Evolutionary conservation across 1,140 invertebrate species (phyloP), one percentile per base, ranked within the genome.

Genomic region (Leptinotarsa undecemlineata): DNA sequence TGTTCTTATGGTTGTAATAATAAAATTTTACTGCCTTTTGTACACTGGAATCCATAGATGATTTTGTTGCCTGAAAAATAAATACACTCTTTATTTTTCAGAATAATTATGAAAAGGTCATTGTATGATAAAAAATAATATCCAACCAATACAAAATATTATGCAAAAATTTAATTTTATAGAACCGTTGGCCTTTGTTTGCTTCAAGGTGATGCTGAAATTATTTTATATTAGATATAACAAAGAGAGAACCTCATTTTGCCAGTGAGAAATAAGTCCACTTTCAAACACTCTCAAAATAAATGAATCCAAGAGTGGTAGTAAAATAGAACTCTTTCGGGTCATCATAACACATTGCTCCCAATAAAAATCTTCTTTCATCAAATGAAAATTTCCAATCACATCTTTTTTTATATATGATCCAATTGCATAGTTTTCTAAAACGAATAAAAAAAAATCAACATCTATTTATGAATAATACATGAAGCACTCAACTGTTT

Each of bases 281-380:
- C 81, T 77, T 78, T 84, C 80, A 48, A 78, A 78, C 20, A 83
- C 74, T 71, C 73, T 75, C 20, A 84, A 73, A 26, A 83, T 78
- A 42, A 84, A 78, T 8, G 64, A 42, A 70, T 84, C 78, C 3
- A 84, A 69, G 23, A 61, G 14, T 15, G 73, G 74, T 19, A 81
- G 68, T 15, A 87, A 86, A 1, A 86, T 83, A 14, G 88, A 89
- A 82, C 85, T 89, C 79, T 90, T 90, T n/a, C 86, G 83, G 73
- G 87, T 73, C 88, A 89, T 89, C 13, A 87, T 77, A 19, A 89
- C 85, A 79, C 87, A 88, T 66, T 88, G 84, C 77, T 89, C 88
- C 81, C 86, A 90, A 76, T 90, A 90, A 72, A 90, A 85, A 80
- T 90, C 87, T 77, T 89, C 85, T 48, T 84, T 76, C 87, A 90